Base-by-base conservation (phyloP, 1,140 invertebrate species). In the Sminthurinus signatus region DNA sequence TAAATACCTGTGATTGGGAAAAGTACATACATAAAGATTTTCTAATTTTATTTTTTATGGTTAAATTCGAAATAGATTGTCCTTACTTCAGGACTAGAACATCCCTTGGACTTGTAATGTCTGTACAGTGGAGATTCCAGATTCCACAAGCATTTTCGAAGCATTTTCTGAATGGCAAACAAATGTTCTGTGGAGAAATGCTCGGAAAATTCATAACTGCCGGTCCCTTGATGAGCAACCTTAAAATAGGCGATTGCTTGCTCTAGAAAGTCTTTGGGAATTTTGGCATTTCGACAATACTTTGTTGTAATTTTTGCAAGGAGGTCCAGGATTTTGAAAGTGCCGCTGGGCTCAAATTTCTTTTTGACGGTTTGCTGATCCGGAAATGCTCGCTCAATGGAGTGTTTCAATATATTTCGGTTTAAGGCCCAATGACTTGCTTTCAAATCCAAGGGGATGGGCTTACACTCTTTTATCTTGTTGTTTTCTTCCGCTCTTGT, bases 191-290 rank as follows among this genome's bases (percentile, higher is more conserved):
- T 15, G 2, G 15, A 44, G 23, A 65, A 61, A 57, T 25, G 19
- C 52, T 56, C 64, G 27, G 5, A 28, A 12, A 61, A 27, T 21
- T 56, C 19, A 14, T n/a, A 36, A 27, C 64, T 58, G 25, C 58
- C 59, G 28, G 28, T 31, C 2, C 31, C 19, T 21, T 60, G 42
- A 48, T 65, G 59, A 15, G 52, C 50, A 1, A 39, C 52, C 31
- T 60, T 39, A 43, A 65, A 65, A 43, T 46, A 54, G 2, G 27
- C 29, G n/a, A 44, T 31, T n/a, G 48, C 59, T 48, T 23, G 42
- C 14, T 57, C 15, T 2, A 65, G 59, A 28, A 65, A 61, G n/a
- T 31, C 25, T 50, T 31, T 19, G 21, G 58, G 23, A 43, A 65
- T 52, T 15, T 36, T 52, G 3, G 50, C 50, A 15, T 48, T 17